These are phyloP conservation scores for Psilopsiagon aurifrons DNA, from an alignment of 2,113 vertebrate species.

Conservation along the genomic window DNA sequence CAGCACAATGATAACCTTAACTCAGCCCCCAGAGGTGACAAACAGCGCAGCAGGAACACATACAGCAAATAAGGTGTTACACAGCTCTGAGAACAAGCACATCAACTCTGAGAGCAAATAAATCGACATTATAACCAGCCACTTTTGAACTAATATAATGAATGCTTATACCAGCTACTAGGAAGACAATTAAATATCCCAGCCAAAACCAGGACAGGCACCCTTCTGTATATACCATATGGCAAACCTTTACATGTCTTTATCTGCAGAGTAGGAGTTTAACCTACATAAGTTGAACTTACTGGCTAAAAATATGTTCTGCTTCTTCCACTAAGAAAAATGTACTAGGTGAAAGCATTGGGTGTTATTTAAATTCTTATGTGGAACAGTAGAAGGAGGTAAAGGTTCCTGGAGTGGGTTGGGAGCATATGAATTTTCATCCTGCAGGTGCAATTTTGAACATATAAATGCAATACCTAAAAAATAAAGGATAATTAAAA, in stretches of 20 bases:
- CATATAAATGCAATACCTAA: not conserved
- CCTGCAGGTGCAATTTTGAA: not conserved
- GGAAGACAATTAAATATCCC: not conserved
- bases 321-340: not conserved
- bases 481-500: not conserved
- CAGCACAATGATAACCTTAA: not conserved
- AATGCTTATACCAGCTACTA: not conserved
- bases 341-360: not conserved
- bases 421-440: not conserved
- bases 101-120: not conserved
- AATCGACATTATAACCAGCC: not conserved
- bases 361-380: not conserved
- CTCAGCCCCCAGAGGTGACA: not conserved
- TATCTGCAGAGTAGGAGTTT: conserved; percentile 11
- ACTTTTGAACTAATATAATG: not conserved
- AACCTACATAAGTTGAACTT: not conserved
- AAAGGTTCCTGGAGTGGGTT: not conserved
- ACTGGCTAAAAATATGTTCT: not conserved
- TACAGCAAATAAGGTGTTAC: not conserved
- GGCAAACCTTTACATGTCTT: not conserved
- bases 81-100: not conserved
- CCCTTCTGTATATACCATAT: not conserved
- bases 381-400: not conserved
- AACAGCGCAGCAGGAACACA: not conserved
- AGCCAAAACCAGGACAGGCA: not conserved